Base-by-base conservation (phyloP, 2,797 vertebrate genomes). In the Onychomys torridus region DNA sequence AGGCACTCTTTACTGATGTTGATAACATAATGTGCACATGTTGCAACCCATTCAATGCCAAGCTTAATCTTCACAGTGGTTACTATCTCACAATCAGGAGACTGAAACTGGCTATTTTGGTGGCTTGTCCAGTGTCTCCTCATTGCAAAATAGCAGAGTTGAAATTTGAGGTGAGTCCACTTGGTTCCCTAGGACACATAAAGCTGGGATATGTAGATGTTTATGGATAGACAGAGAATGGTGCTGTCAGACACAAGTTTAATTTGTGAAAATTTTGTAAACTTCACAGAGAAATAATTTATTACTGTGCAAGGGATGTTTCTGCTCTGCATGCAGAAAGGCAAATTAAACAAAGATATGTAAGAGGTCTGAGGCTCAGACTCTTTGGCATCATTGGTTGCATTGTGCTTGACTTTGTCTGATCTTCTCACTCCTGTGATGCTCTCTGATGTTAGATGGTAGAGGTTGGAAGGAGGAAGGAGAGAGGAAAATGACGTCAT, bases 201-300 rank as follows among this genome's bases (percentile, higher is more conserved):
- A 52, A 79, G 49, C 91, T 93, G 92, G 69, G n/a, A 69, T 63
- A 83, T 59, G 21, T 79, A 37, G n/a, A 90, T 83, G 37, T 12
- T 23, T 91, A 83, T 55, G 19, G 17, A 10, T 63, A 13, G 10
- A 63, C 37, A 16, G 40, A 90, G 97, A 79, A 89, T 75, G 73
- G 52, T 67, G 86, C 11, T 82, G 49, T 92, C 65, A 79, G 67
- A 96, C 37, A 2, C 29, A n/a, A 65, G 65, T 96, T 95, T 82
- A 87, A 32, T 78, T 94, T 94, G 32, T 55, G 5, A 91, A 96
- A 63, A 81, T 79, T 59, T 94, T 37, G 69, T 61, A 81, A 19
- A 71, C 81, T 91, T 71, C 27, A 49, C n/a, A 75, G 84, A 81
- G 73, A 27, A 85, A 79, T 78, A 46, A 27, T 93, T 89, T 92